Conservation (phyloP, 2,888 invertebrate species). For the Byasa hedistus region DNA sequence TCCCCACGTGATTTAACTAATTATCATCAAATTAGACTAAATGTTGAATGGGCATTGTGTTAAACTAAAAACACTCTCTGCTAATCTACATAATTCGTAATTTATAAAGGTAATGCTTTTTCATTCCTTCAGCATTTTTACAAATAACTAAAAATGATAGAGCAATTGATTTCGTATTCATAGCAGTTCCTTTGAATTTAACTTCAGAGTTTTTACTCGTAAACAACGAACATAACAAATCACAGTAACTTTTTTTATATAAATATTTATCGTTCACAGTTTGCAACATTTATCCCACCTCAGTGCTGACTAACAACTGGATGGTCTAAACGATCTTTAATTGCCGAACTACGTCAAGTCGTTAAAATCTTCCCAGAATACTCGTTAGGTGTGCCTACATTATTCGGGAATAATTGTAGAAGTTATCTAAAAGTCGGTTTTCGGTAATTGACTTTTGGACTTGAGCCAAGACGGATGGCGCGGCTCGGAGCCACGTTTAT, state of each 20-base stretch:
- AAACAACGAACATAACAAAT: not conserved
- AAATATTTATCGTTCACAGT: conserved; percentile 12
- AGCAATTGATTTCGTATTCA: not conserved
- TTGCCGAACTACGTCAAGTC: conserved; percentile 57
- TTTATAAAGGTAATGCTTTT: not conserved
- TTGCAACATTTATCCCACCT: conserved; percentile 9
- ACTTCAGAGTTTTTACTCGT: not conserved
- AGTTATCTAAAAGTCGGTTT: conserved; percentile 51
- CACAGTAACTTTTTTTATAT: not conserved
- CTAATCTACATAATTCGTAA: not conserved
- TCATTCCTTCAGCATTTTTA: not conserved
- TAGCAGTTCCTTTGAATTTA: not conserved
- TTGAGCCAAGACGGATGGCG: conserved; percentile 55
- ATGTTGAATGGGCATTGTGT: too few species aligned
- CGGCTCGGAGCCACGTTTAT: conserved; percentile 21
- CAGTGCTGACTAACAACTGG: conserved; percentile 22
- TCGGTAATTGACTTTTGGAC: conserved; percentile 74
- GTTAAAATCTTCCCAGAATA: conserved; percentile 56
- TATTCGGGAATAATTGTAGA: conserved; percentile 72
- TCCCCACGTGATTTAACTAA: not conserved
- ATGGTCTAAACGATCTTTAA: conserved; percentile 50
- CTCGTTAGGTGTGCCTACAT: conserved; percentile 66
- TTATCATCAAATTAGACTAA: not conserved
- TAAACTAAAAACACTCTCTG: not conserved
- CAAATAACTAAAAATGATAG: not conserved